phyloP scores from a whole-genome alignment of 2,797 vertebrate genomes.

The Halcyon leucocephala region DNA sequence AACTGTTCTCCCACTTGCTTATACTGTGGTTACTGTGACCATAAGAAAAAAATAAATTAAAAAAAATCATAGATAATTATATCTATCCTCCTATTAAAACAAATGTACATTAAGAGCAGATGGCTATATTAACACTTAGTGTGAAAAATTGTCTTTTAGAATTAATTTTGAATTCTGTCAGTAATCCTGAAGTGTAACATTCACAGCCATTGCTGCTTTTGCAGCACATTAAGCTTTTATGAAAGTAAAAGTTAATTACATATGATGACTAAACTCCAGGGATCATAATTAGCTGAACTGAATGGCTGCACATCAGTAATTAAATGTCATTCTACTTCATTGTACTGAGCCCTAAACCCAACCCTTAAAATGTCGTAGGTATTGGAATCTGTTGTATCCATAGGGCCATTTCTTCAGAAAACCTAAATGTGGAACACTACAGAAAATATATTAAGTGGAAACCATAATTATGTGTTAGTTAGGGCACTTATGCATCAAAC shows the following conservation, averaged over 20 bases:
- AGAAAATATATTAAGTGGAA: constrained; percentile 17
- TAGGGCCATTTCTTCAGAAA: not conserved
- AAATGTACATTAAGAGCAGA: constrained; percentile 62
- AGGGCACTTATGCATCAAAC: not conserved
- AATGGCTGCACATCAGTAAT: constrained; percentile 93
- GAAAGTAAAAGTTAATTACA: constrained; percentile 94
- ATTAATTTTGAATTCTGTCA: constrained; percentile 83
- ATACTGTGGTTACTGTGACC: not conserved
- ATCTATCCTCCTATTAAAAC: not conserved
- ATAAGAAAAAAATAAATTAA: not conserved
- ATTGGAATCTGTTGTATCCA: not conserved
- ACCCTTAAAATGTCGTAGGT: constrained; percentile 76
- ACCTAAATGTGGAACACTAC: not conserved
- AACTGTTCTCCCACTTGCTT: not conserved
- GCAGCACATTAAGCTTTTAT: constrained; percentile 90
- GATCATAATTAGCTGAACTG: constrained; percentile 91
- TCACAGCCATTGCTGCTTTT: constrained; percentile 68
- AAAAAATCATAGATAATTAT: not conserved
- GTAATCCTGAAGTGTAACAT: constrained; percentile 83
- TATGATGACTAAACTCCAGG: constrained; percentile 92
- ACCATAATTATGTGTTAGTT: not conserved
- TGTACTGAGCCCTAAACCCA: constrained; percentile 83
- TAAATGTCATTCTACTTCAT: constrained; percentile 92
- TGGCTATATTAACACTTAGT: constrained; percentile 58
- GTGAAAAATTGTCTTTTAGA: constrained; percentile 70